Evolutionary conservation across 2,888 invertebrate species (phyloP).

Genomic region (Stenichneumon culpator): DNA sequence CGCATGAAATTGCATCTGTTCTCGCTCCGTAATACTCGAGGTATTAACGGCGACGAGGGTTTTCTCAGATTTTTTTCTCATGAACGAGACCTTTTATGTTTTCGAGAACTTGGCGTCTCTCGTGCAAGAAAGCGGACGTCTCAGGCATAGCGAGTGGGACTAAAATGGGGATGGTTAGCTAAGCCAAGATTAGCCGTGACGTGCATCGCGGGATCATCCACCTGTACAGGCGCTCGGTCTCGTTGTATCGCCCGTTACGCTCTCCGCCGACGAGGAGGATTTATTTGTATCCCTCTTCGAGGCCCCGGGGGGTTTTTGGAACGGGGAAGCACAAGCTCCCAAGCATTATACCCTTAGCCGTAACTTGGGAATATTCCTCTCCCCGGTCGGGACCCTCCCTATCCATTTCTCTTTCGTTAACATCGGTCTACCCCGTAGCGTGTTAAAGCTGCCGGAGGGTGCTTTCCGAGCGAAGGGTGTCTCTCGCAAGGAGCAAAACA

Average conservation of each 20-base stretch:
- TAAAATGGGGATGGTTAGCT: conserved; percentile 66
- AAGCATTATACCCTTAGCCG: conserved; percentile 1
- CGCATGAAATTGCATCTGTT: conserved; percentile 53
- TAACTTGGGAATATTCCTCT: conserved; percentile 31
- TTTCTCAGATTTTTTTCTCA: conserved; percentile 35
- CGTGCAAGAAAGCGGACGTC: conserved; percentile 42
- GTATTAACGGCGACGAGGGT: conserved; percentile 25
- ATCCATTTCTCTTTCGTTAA: conserved; percentile 57
- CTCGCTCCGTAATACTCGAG: conserved; percentile 25
- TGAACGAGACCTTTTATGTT: conserved; percentile 14
- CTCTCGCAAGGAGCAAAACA: conserved; percentile 21
- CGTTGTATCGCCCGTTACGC: conserved; percentile 48
- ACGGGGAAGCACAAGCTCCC: conserved; percentile 12
- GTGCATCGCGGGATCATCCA: conserved; percentile 68
- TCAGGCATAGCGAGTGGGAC: conserved; percentile 55
- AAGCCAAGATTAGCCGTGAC: conserved; percentile 71
- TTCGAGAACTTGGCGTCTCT: conserved; percentile 30
- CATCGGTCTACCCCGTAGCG: conserved; percentile 5
- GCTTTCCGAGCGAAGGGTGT: conserved; percentile 33
- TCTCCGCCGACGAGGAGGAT: conserved; percentile 48
- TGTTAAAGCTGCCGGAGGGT: conserved; percentile 1
- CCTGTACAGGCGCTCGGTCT: conserved; percentile 55
- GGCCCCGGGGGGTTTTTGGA: conserved; percentile 2
- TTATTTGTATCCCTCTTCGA: conserved; percentile 59
- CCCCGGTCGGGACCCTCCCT: conserved; percentile 31